Base-by-base conservation (phyloP, 2,113 vertebrate genomes). In the Sander vitreus region DNA sequence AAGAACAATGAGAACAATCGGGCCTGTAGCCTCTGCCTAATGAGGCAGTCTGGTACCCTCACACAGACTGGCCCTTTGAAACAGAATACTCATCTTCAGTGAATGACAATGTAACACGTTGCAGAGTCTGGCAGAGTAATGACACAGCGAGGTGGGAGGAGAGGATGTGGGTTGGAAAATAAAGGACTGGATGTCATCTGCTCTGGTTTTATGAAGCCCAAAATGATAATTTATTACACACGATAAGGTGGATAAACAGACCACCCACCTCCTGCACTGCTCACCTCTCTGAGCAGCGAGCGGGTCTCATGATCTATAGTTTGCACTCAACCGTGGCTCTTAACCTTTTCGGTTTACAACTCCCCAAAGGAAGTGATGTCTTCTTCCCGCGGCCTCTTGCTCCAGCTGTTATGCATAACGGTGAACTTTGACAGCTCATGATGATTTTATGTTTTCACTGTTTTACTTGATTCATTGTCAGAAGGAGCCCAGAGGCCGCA, bases 241-340 rank as follows among this genome's bases (percentile, higher is more conserved):
- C 19, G 30, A 82, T 82, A 60, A 77, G 75, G 67, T 72, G 81
- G 78, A 70, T 76, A 72, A 83, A 76, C 87, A 73, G 78, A 84
- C 81, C 90, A 86, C 83, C 81, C 78, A 72, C 36, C 72, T 23
- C 48, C 63, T 25, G 18, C 69, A 0, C 33, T 16, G 16, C 14
- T 23, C 36, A 7, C 43, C 62, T 65, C 79, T 58, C 79, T 1
- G 2, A 78, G 79, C 14, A 3, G 3, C 12, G 27, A 0, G 43
- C n/a, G 11, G 13, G 6, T 43, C 67, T 71, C 45, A 25, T 88
- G 81, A 84, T 82, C 76, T 85, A 69, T 5, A 62, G 78, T 67
- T 3, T 2, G 33, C 64, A 0, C 68, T 11, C 80, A 71, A 15
- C 53, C 4, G 15, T 51, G 67, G 16, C 68, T 81, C 72, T 75